Evolutionary conservation across 2,888 invertebrate species (phyloP).

Genomic region (Eudasyphora cyanicolor): DNA sequence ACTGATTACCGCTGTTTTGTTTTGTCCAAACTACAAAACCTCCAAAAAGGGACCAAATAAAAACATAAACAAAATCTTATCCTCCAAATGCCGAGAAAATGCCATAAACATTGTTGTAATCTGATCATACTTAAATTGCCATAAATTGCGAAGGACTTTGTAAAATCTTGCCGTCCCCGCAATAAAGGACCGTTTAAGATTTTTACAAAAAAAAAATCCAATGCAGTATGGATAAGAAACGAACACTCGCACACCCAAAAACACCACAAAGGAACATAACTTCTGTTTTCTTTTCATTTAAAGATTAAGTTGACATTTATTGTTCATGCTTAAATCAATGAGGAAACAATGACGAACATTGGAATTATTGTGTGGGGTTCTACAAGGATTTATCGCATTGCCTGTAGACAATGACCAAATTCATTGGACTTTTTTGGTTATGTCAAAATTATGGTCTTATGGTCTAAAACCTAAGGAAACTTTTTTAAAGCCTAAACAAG

Average conservation of each 20-base stretch:
- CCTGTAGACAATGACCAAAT: too few relatives aligned
- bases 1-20: neutral
- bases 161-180: neutral
- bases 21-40: neutral
- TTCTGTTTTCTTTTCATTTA: constrained; percentile 69
- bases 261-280: neutral
- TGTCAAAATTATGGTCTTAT: too few relatives aligned
- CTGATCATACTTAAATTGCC: constrained; percentile 56
- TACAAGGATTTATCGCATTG: too few relatives aligned
- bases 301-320: constrained; percentile 80
- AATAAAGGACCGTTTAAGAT: constrained; percentile 30
- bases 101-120: constrained; percentile 53
- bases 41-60: neutral
- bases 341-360: neutral
- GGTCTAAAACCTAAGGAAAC: too few relatives aligned
- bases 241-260: neutral
- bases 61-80: constrained; percentile 15
- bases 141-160: constrained; percentile 55
- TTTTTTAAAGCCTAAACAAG: too few relatives aligned
- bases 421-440: too few relatives aligned
- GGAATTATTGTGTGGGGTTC: too few relatives aligned
- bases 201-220: neutral
- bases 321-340: constrained; percentile 78
- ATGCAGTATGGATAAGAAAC: constrained; percentile 5
- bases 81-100: neutral